phyloP scores from a whole-genome alignment of 2,888 invertebrate species.

The Yponomeuta plumbellus region DNA sequence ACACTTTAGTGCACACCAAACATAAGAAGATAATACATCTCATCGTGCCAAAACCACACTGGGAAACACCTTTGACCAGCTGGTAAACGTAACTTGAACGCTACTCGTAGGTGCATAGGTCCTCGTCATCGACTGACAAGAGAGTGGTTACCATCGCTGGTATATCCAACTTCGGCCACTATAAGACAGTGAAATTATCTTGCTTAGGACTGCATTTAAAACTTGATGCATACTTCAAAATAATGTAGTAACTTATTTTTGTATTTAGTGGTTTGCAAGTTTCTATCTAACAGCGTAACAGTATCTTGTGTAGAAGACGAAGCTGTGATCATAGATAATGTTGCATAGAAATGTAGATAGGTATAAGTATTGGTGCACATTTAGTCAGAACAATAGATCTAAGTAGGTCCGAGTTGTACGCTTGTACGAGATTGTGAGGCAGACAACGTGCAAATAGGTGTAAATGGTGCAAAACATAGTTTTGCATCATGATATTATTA shows the following conservation, averaged over 20 bases:
- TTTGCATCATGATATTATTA: background rate
- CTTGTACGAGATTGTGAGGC: background rate
- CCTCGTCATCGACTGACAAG: too few species aligned
- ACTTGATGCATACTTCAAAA: too few species aligned
- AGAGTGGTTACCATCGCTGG: too few species aligned
- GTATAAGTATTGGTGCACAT: background rate
- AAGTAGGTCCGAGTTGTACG: background rate
- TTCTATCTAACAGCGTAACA: background rate
- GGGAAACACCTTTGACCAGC: background rate
- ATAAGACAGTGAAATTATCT: too few species aligned
- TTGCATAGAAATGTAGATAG: background rate
- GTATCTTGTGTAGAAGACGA: background rate
- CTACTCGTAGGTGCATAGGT: too few species aligned
- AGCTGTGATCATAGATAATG: background rate
- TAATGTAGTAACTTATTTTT: background rate
- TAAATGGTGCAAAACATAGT: background rate
- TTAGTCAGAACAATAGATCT: background rate
- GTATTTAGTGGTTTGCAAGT: background rate
- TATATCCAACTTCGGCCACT: too few species aligned
- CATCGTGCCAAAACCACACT: background rate
- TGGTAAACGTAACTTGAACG: too few species aligned
- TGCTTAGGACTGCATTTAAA: too few species aligned
- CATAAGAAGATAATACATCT: background rate
- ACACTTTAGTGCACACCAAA: too few species aligned
- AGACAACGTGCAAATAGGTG: background rate